phyloP scores from a whole-genome alignment of 2,888 invertebrate genomes.

The Xestia xanthographa region DNA sequence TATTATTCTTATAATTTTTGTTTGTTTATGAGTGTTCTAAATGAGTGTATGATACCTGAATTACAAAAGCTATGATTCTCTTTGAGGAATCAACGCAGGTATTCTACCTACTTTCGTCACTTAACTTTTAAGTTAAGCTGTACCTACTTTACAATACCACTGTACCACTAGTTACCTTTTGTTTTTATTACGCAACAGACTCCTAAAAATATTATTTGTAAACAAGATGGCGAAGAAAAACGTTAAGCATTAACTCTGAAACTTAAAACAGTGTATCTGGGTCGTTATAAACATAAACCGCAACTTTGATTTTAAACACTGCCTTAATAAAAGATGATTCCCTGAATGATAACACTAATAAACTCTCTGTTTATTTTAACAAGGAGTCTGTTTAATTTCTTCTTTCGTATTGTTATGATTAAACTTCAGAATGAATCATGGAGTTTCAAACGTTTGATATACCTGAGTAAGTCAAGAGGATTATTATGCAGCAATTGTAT shows the following conservation, averaged over 20 bases:
- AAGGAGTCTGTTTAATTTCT: conserved; percentile 63
- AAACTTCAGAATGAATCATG: conserved; percentile 33
- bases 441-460: conserved; percentile 40
- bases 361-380: conserved; percentile 59
- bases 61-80: not conserved
- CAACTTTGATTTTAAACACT: conserved; percentile 49
- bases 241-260: conserved; percentile 17
- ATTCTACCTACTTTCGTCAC: not conserved
- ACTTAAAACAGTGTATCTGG: conserved; percentile 39
- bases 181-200: conserved; percentile 14
- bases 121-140: not conserved
- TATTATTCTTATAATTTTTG: not conserved
- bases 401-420: conserved; percentile 64
- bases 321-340: conserved; percentile 62
- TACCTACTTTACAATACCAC: not conserved
- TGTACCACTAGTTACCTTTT: not conserved
- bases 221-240: conserved; percentile 18
- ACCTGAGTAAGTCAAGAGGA: conserved; percentile 39
- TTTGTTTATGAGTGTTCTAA: too few relatives aligned
- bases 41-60: too few relatives aligned
- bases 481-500: conserved; percentile 25
- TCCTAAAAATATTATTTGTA: conserved; percentile 16
- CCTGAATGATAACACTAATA: conserved; percentile 63
- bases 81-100: not conserved
- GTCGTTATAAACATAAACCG: conserved; percentile 36